Evolutionary conservation across 2,113 vertebrate genomes (phyloP).

Genomic region (Myrmophylax atrothorax): DNA sequence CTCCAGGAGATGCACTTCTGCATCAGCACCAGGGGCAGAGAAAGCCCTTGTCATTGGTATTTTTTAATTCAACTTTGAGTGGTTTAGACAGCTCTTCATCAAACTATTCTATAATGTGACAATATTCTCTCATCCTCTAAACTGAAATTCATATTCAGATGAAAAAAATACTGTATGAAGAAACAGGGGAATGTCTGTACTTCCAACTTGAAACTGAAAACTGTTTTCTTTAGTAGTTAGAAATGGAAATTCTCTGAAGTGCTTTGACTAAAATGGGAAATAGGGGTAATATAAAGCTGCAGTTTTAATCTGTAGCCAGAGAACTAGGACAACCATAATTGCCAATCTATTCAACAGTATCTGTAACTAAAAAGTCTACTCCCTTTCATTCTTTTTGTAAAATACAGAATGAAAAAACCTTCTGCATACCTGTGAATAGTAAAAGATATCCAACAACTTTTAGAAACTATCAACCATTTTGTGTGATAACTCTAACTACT

Average conservation of each 20-base stretch:
- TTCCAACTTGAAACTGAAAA: neutral
- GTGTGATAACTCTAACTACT: neutral
- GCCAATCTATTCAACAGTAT: neutral
- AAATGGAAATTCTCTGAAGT: neutral
- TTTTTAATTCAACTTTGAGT: neutral
- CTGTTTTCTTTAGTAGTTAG: neutral
- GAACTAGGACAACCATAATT: neutral
- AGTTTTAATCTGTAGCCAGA: neutral
- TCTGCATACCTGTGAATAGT: neutral
- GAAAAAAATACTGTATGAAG: neutral
- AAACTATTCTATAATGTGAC: neutral
- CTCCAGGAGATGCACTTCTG: neutral
- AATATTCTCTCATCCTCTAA: neutral
- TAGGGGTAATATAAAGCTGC: neutral
- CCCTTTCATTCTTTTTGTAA: neutral
- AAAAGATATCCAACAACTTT: neutral
- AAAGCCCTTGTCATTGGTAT: neutral
- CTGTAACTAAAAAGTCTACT: neutral
- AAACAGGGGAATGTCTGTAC: neutral
- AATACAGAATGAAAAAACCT: neutral
- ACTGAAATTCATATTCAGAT: neutral
- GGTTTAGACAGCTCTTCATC: neutral
- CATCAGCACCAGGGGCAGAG: neutral
- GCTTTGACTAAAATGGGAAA: neutral
- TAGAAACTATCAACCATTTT: neutral